Evolutionary conservation across 2,888 invertebrate species (phyloP), one percentile per base, ranked within the genome.

Genomic region (Drosophila lacicola): DNA sequence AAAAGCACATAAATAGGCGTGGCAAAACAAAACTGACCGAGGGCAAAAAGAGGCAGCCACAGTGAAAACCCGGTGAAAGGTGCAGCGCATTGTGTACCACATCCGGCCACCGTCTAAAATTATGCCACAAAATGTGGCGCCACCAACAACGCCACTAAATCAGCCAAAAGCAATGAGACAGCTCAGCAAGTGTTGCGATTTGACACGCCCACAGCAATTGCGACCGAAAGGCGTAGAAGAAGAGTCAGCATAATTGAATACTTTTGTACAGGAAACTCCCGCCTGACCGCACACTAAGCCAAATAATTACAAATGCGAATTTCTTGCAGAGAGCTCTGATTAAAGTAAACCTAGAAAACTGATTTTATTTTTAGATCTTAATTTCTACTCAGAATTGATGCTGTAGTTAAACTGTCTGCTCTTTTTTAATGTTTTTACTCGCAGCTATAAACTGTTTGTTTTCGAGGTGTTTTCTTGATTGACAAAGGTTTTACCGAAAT

Each of bases 1-100:
- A 82, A 83, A 78, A 82, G 84, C 84, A 78, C 82, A 80, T 82
- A 84, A 82, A 84, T 79, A 77, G 82, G 80, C 80, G 82, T 82
- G 78, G 78, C 63, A 56, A 56, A 37, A 58, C 37, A 55, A 49
- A 55, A 47, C 55, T 74, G 75, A 75, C 63, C 64, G 63, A 17
- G 47, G 17, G 10, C 67, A 53, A 44, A 36, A 53, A 66, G 29
- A 19, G 57, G 57, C 36, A 39, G 49, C 46, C 41, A 54, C 69
- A 29, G 8, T 29, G 41, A 19, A 25, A 39, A 39, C n/a, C 25
- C n/a, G 47, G 8, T 46, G 54, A 60, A 63, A 75, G 74, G 74
- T 75, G 74, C 74, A 75, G 75, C 71, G 61, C 56, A 47, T 71
- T 68, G 60, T 75, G 51, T 47, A 56, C 63, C 45, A 71, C 45